Base-by-base conservation (phyloP, 2,888 invertebrate species). In the Amphiduros pacificus region DNA sequence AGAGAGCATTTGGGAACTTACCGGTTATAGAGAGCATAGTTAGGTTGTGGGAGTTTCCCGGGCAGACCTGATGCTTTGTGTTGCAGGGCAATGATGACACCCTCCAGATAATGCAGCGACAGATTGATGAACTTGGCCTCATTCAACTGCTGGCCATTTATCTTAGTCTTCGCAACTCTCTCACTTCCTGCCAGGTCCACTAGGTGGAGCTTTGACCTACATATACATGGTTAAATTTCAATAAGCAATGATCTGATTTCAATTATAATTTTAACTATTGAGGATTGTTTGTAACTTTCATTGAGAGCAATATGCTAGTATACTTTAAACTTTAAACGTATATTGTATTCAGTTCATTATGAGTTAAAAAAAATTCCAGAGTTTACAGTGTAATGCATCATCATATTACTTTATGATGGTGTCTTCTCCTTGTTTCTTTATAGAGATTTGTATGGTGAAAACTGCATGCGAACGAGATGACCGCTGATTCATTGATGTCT, bases 141-240 rank as follows among this genome's bases (percentile, higher is more conserved):
- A 2, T 71, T 71, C 63, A 79, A 69, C 62, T 76, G 76, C 58
- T 74, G 74, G 17, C 79, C 78, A 48, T 72, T 70, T 14, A 74
- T 77, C 1, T 76, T 74, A 1, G 78, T 77, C 66, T 78, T 78
- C 11, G 77, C 73, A 26, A 78, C 79, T 29, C 79, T 65, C 64
- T 79, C 79, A n/a, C 78, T 78, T 2, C 79, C 79, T 4, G 79
- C 79, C 52, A 79, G 71, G 68, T 79, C 79, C 26, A 79, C 79
- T 61, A 79, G 67, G 65, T 79, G 79, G 14, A 79, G 66, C 64
- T 79, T 79, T 17, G 79, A 79, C 57, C 79, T 79, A 24, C 9
- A 24, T 9, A 36, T 36, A n/a, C n/a, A n/a, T n/a, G n/a, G n/a
- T n/a, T n/a, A n/a, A n/a, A n/a, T n/a, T n/a, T n/a, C n/a, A n/a